phyloP scores from a whole-genome alignment of 2,888 invertebrate species.

The Eremobia ochroleuca region DNA sequence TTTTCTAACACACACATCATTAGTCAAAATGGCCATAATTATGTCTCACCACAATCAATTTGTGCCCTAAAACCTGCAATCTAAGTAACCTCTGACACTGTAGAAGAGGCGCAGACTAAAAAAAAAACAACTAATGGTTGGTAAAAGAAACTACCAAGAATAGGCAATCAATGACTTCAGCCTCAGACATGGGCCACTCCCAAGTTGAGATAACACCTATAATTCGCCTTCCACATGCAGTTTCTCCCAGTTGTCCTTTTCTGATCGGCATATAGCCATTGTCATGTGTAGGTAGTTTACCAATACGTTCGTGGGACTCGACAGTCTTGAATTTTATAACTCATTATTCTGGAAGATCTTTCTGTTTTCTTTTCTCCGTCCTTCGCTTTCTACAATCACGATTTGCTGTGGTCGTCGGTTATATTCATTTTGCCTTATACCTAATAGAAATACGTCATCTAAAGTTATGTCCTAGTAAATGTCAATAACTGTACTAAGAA shows the following conservation, averaged over 20 bases:
- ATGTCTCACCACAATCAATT: not conserved
- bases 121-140: too few relatives aligned
- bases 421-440: not conserved
- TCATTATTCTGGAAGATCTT: not conserved
- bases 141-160: not conserved
- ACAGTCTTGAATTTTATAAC: not conserved
- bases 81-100: not conserved
- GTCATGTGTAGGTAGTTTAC: too few relatives aligned
- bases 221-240: not conserved
- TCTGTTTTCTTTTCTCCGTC: not conserved
- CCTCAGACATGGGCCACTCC: too few relatives aligned
- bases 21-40: not conserved
- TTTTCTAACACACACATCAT: not conserved
- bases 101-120: not conserved
- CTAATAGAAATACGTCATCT: not conserved
- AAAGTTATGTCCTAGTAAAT: conserved; percentile 10
- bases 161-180: not conserved
- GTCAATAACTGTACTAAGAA: conserved; percentile 2
- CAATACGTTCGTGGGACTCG: not conserved
- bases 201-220: not conserved
- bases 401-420: too few relatives aligned
- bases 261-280: too few relatives aligned
- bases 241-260: not conserved
- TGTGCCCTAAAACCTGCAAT: not conserved
- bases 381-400: not conserved